Base-by-base conservation (phyloP, 2,113 vertebrate species). In the Sylvilagus bachmani region DNA sequence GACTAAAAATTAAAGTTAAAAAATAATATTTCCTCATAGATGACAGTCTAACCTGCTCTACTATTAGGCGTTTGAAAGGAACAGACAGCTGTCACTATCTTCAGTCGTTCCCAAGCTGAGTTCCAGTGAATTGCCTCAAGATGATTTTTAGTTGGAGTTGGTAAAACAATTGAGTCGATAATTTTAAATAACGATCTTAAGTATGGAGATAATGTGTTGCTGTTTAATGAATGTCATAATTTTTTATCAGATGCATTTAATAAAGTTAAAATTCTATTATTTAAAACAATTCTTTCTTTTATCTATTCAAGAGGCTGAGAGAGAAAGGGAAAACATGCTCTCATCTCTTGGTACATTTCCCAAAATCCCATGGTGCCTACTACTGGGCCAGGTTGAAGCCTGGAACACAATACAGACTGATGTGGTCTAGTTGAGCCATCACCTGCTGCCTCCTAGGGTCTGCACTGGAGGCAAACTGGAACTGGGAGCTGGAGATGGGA, bases 191-290 rank as follows among this genome's bases (percentile, higher is more conserved):
- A 86, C 64, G 55, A 53, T 13, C 22, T 27, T 33, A 77, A 21
- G 27, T 71, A 29, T 33, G 36, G 4, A 77, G 33, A 90, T 31
- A 36, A 2, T 69, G 69, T 94, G 22, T 12, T 78, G 7, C 3
- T 71, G 10, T 64, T 92, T 82, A 62, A 92, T 10, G 0, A 51
- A 93, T 70, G n/a, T 81, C 38, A 53, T 44, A 80, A 22, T 79
- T 71, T 51, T 95, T 95, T 69, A 92, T 69, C 53, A 91, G 29
- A 64, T 7, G 80, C 10, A 44, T 66, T 7, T 44, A 62, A 90
- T 67, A 85, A 73, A 69, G 70, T 36, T 91, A 12, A 91, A 95
- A 79, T 90, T 93, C 29, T 85, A 7, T 44, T 44, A 44, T 44
- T 44, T 6, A 44, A 44, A 44, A 44, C 44, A 44, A 44, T 44